phyloP scores from a whole-genome alignment of 2,888 invertebrate species.

The Pelosia muscerda region DNA sequence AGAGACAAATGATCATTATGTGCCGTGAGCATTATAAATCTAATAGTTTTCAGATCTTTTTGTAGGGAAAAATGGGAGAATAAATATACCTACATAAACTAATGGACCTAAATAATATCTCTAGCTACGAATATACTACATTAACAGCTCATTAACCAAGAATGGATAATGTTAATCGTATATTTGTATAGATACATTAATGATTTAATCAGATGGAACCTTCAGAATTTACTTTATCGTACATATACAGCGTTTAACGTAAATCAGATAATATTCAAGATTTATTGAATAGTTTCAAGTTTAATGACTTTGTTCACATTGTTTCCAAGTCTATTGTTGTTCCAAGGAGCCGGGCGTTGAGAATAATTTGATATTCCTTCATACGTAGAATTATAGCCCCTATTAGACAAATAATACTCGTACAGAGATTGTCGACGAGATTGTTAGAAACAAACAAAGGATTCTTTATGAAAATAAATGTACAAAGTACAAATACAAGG shows the following conservation, averaged over 20 bases:
- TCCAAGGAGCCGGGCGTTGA: conserved; percentile 39
- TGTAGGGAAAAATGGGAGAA: too few species aligned
- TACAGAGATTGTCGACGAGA: conserved; percentile 44
- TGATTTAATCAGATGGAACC: conserved; percentile 11
- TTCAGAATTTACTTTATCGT: conserved; percentile 16
- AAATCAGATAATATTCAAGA: conserved; percentile 48
- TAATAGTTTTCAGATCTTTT: too few species aligned
- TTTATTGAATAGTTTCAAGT: conserved; percentile 49
- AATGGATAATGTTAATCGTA: not conserved
- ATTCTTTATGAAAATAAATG: conserved; percentile 22
- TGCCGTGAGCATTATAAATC: too few species aligned
- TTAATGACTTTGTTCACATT: conserved; percentile 50
- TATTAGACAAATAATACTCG: conserved; percentile 33
- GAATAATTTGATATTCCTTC: conserved; percentile 47
- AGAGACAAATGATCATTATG: too few species aligned
- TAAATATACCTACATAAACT: too few species aligned
- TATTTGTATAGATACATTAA: not conserved
- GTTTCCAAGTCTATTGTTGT: conserved; percentile 51
- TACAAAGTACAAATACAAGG: not conserved
- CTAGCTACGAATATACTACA: not conserved
- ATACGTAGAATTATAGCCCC: conserved; percentile 27
- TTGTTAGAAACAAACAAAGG: conserved; percentile 48
- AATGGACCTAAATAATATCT: too few species aligned
- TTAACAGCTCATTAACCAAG: not conserved
- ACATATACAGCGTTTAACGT: conserved; percentile 16